These are phyloP conservation scores for Cactoblastis cactorum DNA, from an alignment of 2,888 invertebrate species.

Conservation along the genomic window DNA sequence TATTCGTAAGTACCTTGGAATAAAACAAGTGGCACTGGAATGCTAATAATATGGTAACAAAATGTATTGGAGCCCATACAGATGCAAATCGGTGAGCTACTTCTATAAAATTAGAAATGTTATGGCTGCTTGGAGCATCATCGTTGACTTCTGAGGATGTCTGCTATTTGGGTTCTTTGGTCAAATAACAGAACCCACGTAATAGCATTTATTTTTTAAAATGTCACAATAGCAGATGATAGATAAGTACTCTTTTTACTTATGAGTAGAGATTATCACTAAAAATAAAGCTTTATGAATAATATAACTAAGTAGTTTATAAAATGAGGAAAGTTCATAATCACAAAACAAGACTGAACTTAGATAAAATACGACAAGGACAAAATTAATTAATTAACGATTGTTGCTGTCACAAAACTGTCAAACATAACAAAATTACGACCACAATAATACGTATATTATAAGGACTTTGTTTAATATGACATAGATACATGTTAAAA, in stretches of 20 bases:
- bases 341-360: too few species aligned
- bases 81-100: constrained; percentile 67
- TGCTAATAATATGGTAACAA: constrained; percentile 64
- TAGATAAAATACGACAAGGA: too few species aligned
- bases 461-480: not conserved
- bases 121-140: constrained; percentile 70
- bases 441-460: not conserved
- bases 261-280: too few species aligned
- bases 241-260: too few species aligned
- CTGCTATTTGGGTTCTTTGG: constrained; percentile 33
- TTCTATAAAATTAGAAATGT: constrained; percentile 68
- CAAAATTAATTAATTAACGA: too few species aligned
- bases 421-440: not conserved
- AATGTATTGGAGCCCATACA: constrained; percentile 67
- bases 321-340: too few species aligned
- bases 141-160: constrained; percentile 59
- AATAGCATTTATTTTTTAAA: not conserved
- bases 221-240: too few species aligned
- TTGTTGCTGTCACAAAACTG: too few species aligned
- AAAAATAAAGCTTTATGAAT: too few species aligned
- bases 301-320: too few species aligned
- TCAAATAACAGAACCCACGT: not conserved
- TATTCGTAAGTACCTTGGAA: constrained; percentile 25
- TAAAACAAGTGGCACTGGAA: constrained; percentile 49
- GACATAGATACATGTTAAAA: not conserved